Evolutionary conservation across 1,140 invertebrate genomes (phyloP).

Genomic region (Ladona fulva): DNA sequence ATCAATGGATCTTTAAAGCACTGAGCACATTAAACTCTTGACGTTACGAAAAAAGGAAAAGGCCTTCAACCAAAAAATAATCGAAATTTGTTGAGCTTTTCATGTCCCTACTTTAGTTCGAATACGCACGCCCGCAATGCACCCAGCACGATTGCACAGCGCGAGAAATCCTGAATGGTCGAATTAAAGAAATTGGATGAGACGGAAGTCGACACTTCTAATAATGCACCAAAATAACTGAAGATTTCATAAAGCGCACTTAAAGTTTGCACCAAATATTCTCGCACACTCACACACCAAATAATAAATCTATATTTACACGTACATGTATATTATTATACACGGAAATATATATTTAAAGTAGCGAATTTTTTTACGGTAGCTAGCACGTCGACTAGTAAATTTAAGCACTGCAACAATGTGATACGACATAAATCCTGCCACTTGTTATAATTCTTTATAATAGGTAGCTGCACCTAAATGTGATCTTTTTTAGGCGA

Average conservation of each 20-base stretch:
- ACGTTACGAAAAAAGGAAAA: too few species aligned
- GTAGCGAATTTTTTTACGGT: not conserved
- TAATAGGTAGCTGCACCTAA: not conserved
- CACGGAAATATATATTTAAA: not conserved
- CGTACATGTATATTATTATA: not conserved
- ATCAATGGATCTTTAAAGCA: too few species aligned
- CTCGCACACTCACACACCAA: not conserved
- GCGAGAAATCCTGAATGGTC: too few species aligned
- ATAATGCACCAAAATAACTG: not conserved
- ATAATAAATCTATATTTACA: not conserved
- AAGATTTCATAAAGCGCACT: not conserved
- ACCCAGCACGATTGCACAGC: too few species aligned
- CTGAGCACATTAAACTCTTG: too few species aligned
- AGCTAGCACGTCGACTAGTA: not conserved
- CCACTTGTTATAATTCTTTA: conserved; percentile 10
- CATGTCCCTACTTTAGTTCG: too few species aligned
- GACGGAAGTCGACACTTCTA: too few species aligned
- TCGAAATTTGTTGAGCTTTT: too few species aligned
- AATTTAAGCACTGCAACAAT: not conserved
- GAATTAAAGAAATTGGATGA: too few species aligned
- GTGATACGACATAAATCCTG: conserved; percentile 5
- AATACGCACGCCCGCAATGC: too few species aligned
- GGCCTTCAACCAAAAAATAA: too few species aligned
- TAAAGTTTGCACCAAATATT: not conserved
- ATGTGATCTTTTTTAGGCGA: conserved; percentile 1